Percentiles rank a stretch among this genome's conserved stretches.
Evolutionary conservation across 92 coral and sea anemone species (phyloP).

Genomic region (Meandrina meandrites): DNA sequence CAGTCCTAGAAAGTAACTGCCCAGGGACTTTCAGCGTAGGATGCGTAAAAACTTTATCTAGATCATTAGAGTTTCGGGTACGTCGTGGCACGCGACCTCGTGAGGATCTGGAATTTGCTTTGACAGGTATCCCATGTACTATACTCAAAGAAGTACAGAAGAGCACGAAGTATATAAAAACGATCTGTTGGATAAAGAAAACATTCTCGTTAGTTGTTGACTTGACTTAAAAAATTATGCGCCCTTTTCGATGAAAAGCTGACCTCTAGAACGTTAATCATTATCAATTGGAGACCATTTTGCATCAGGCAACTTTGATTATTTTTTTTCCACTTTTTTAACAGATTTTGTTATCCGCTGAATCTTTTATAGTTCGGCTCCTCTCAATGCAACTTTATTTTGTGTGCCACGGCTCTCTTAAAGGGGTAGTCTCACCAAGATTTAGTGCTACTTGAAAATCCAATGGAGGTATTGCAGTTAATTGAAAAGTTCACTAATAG

Average conservation of each 20-base stretch:
- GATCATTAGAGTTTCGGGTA: neutral
- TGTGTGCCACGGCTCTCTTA: too few relatives aligned
- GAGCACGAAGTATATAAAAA: conserved; percentile 20
- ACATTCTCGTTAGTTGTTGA: neutral
- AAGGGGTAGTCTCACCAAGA: too few relatives aligned
- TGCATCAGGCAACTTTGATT: neutral
- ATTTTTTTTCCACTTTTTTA: neutral
- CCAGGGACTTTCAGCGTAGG: conserved; percentile 5
- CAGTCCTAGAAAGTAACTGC: conserved; percentile 30
- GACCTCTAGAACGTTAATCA: neutral
- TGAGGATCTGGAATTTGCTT: conserved; percentile 3
- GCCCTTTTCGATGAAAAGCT: too few relatives aligned
- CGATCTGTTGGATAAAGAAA: conserved; percentile 18
- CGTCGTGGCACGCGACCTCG: neutral
- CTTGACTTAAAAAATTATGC: neutral
- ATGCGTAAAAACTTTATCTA: neutral
- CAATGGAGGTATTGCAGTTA: too few relatives aligned
- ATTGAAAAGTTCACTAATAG: too few relatives aligned
- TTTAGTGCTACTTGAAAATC: too few relatives aligned
- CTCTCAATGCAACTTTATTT: neutral
- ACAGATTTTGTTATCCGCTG: neutral
- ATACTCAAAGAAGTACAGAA: conserved; percentile 9
- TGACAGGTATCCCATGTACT: conserved; percentile 19
- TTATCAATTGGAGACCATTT: neutral
- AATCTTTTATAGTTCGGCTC: neutral